A percentile compares a stretch with the other conserved stretches of the same genome.
Conservation (phyloP, 2,888 invertebrate species). For the Drosophila nr. perissopoda region DNA sequence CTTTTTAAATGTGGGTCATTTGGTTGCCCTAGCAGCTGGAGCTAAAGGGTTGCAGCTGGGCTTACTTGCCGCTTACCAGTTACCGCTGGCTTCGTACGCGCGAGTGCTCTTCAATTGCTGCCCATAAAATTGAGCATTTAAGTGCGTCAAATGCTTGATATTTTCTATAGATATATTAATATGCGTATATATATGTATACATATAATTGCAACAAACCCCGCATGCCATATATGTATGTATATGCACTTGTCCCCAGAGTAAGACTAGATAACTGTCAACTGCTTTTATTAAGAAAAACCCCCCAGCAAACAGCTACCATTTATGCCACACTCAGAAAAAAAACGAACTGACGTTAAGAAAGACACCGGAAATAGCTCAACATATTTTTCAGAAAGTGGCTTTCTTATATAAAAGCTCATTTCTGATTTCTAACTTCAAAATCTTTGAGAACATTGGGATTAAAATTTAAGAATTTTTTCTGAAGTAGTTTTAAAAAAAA, state of each 20-base stretch:
- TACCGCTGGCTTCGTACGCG: slow-evolving; percentile 1
- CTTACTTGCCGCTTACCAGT: neutral
- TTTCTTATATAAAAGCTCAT: neutral
- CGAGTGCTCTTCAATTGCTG: slow-evolving; percentile 27
- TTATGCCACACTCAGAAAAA: neutral
- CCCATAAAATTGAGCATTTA: slow-evolving; percentile 41
- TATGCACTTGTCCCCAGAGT: neutral
- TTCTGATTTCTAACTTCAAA: neutral
- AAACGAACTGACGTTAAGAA: neutral
- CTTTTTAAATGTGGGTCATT: slow-evolving; percentile 69
- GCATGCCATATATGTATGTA: neutral
- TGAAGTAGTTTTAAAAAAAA: neutral
- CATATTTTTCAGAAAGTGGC: neutral
- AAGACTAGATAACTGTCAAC: neutral
- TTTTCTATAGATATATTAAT: neutral
- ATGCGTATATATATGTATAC: neutral
- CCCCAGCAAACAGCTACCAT: neutral
- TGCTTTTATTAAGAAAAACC: neutral
- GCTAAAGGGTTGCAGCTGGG: slow-evolving; percentile 3
- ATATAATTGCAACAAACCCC: slow-evolving; percentile 20
- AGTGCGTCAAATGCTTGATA: slow-evolving; percentile 35
- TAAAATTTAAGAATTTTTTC: neutral
- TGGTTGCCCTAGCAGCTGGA: slow-evolving; percentile 13
- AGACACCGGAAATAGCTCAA: neutral
- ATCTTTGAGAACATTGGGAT: neutral